phyloP scores from a whole-genome alignment of 2,797 vertebrate genomes.

The Lycodopsis pacificus region DNA sequence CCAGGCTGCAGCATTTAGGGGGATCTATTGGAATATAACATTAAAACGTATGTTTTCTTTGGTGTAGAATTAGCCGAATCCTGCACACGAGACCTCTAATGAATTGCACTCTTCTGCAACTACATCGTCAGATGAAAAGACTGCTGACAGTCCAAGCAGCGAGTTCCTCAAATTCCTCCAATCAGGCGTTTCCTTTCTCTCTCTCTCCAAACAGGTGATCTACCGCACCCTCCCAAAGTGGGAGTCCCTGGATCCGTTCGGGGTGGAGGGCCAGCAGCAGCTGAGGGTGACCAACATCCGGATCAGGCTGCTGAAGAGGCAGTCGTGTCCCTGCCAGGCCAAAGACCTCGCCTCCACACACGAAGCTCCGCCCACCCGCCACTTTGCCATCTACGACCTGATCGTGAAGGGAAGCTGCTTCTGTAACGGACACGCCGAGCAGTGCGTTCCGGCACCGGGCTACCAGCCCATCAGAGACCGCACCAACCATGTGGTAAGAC shows the following conservation, averaged over 20 bases:
- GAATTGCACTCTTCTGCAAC: not conserved
- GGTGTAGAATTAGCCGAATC: no score
- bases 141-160: no score
- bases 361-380: conserved; percentile 67
- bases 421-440: conserved; percentile 96
- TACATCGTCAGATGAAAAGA: not conserved
- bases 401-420: conserved; percentile 98
- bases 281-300: conserved; percentile 94
- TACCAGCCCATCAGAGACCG: conserved; percentile 85
- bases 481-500: conserved; percentile 88
- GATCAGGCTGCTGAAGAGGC: conserved; percentile 87
- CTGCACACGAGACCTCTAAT: no score
- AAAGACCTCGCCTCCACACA: conserved; percentile 53
- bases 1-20: no score
- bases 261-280: conserved; percentile 87
- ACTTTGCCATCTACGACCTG: conserved; percentile 95
- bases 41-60: no score
- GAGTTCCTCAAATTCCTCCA: no score
- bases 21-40: no score
- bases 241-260: conserved; percentile 90
- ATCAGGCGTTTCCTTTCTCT: not conserved
- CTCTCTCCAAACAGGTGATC: conserved; percentile 87
- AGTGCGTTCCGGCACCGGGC: conserved; percentile 86
- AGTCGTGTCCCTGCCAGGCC: conserved; percentile 89
- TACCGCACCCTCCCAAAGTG: conserved; percentile 91